Base-by-base conservation (phyloP, 2,113 vertebrate species). In the Ardeotis arabs region DNA sequence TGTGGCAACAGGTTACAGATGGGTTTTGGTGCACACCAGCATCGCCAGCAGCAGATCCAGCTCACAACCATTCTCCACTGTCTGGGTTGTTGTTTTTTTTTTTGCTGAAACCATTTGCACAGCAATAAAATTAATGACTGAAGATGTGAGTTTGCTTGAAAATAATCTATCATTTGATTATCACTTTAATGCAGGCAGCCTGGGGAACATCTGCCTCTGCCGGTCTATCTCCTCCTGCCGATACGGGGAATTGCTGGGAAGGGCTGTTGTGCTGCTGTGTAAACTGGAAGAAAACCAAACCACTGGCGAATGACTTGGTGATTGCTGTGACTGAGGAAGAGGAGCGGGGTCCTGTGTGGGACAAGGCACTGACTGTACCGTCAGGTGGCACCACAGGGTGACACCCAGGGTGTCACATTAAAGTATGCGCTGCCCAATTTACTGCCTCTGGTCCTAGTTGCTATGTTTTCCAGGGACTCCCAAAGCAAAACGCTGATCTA, bases 151-250 rank as follows among this genome's bases (percentile, higher is more conserved):
- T 89, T 95, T 93, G 74, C 75, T 95, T 75, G 72, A 67, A 92
- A 89, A 97, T 83, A 95, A 95, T 94, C 75, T 79, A 84, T 95
- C 91, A 82, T 89, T 96, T 95, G 78, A 95, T 96, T 79, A 97
- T 94, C 53, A 5, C 83, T 85, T 75, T 67, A 89, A 62, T 49
- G 78, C 86, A 93, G 77, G 88, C 89, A 88, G 91, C 91, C 39
- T 76, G 17, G 53, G 81, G 94, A 96, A 91, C 91, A 92, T 84
- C 89, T 97, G 93, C 81, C 89, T 89, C 73, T 73, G 81, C 66
- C 77, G 52, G 62, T 41, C 82, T 95, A 75, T 52, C 83, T 94
- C 58, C 87, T 92, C 79, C 67, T 94, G 90, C 74, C 6, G 6
- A 75, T 49, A 47, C 0, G 1, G 64, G 90, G 86, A 68, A 90